A percentile compares a stretch with the other conserved stretches of the same genome.
These are phyloP conservation scores for Adelognathus sp. DNA, from an alignment of 2,888 invertebrate species.

Conservation along the genomic window DNA sequence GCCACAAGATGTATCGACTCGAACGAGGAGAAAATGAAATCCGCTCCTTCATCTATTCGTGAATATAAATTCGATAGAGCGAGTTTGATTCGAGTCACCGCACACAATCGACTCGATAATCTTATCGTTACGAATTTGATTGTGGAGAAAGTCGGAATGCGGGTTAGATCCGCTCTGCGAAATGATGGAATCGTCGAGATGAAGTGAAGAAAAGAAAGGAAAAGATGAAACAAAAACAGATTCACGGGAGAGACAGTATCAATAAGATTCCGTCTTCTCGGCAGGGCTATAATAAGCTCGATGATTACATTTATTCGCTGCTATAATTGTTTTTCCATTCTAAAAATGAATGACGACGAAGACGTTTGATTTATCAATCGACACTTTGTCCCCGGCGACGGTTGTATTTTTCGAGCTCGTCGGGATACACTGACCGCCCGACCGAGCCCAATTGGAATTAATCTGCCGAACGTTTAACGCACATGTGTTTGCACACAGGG, in stretches of 20 bases:
- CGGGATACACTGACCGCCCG: neutral
- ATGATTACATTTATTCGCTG: neutral
- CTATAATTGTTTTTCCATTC: neutral
- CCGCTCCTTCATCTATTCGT: neutral
- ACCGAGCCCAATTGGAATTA: no score
- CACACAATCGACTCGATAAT: neutral
- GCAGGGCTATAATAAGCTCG: neutral
- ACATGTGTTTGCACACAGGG: neutral
- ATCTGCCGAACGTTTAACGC: neutral
- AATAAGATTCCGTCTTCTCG: neutral
- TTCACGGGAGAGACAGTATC: neutral
- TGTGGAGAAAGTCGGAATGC: neutral
- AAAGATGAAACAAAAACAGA: neutral
- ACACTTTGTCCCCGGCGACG: neutral
- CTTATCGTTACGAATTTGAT: neutral
- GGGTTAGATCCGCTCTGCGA: neutral
- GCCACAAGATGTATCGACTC: neutral
- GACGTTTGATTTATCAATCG: no score
- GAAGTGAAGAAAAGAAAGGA: neutral
- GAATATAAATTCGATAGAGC: neutral
- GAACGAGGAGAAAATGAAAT: neutral
- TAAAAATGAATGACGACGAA: neutral
- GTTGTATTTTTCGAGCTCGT: neutral
- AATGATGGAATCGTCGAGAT: neutral
- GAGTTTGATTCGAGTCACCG: neutral